Evolutionary conservation across 2,797 vertebrate genomes (phyloP).

Genomic region (Nannoperca obscura): DNA sequence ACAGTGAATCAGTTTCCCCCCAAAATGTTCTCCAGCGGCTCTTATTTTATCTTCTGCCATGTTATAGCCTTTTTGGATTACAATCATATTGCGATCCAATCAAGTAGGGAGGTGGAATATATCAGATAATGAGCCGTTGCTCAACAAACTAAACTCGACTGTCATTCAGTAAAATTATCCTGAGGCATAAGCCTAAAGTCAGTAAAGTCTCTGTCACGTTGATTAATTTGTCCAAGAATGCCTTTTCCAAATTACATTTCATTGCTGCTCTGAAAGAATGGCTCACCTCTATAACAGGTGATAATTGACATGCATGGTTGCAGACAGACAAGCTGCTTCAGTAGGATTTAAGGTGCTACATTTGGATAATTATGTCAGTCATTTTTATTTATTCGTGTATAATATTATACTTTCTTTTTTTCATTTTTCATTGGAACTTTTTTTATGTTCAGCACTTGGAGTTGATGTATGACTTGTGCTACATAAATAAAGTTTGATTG

Average conservation of each 20-base stretch:
- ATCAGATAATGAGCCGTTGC: conserved; percentile 52
- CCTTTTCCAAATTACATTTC: conserved; percentile 71
- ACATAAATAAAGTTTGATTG: too few relatives aligned
- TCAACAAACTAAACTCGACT: conserved; percentile 26
- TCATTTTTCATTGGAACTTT: too few relatives aligned
- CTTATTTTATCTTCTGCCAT: too few relatives aligned
- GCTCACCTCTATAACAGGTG: conserved; percentile 68
- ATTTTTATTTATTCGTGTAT: background rate
- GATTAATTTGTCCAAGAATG: conserved; percentile 79
- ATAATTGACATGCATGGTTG: conserved; percentile 74
- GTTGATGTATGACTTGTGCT: too few relatives aligned
- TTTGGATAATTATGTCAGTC: conserved; percentile 59
- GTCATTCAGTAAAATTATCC: conserved; percentile 68
- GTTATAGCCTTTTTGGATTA: conserved; percentile 29
- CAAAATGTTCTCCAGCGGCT: too few relatives aligned
- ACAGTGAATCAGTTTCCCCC: too few relatives aligned
- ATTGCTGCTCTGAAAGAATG: conserved; percentile 53
- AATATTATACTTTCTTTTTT: too few relatives aligned
- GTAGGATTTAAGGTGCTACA: conserved; percentile 47
- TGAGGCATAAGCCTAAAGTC: conserved; percentile 60
- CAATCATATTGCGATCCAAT: conserved; percentile 41
- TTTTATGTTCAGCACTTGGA: too few relatives aligned
- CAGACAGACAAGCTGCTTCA: conserved; percentile 57
- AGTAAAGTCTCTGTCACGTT: conserved; percentile 72
- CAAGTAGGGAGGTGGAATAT: conserved; percentile 49